A percentile compares a stretch with the other conserved stretches of the same genome.
Evolutionary conservation across 2,888 invertebrate genomes (phyloP).

Genomic region (Drosophila sordidapex): DNA sequence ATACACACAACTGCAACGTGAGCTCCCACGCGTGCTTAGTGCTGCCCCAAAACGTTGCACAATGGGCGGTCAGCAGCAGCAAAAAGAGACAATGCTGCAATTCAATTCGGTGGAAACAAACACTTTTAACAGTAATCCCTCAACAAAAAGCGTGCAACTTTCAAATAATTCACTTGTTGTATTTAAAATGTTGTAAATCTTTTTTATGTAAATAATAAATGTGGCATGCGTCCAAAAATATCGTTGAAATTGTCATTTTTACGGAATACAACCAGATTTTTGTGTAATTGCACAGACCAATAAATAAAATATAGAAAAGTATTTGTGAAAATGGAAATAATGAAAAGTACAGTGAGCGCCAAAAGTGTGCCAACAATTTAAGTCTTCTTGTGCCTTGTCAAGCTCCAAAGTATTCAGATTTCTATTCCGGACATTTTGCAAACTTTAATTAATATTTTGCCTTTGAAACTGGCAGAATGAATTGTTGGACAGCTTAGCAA

Average conservation of each 20-base stretch:
- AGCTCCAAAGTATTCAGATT: background rate
- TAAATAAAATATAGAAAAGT: background rate
- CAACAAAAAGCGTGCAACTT: background rate
- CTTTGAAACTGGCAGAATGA: background rate
- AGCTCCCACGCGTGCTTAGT: constrained; percentile 60
- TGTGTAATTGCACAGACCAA: background rate
- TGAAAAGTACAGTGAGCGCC: background rate
- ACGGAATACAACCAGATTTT: background rate
- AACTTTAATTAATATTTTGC: background rate
- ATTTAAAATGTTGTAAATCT: background rate
- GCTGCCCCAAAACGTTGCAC: constrained; percentile 61
- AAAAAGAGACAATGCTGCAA: constrained; percentile 13
- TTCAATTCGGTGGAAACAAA: constrained; percentile 13
- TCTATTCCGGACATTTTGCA: background rate
- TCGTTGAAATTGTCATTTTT: background rate
- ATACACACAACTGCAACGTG: constrained; percentile 33
- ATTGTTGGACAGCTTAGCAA: background rate
- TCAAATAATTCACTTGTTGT: background rate
- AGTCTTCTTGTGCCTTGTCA: background rate
- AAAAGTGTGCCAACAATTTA: background rate
- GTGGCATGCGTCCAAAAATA: background rate
- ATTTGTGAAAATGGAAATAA: background rate
- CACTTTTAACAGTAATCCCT: constrained; percentile 1
- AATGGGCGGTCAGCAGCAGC: constrained; percentile 42
- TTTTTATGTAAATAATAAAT: background rate